A percentile compares a stretch with the other conserved stretches of the same genome.
phyloP scores from a whole-genome alignment of 2,888 invertebrate species.

The Eristalinus aeneus region DNA sequence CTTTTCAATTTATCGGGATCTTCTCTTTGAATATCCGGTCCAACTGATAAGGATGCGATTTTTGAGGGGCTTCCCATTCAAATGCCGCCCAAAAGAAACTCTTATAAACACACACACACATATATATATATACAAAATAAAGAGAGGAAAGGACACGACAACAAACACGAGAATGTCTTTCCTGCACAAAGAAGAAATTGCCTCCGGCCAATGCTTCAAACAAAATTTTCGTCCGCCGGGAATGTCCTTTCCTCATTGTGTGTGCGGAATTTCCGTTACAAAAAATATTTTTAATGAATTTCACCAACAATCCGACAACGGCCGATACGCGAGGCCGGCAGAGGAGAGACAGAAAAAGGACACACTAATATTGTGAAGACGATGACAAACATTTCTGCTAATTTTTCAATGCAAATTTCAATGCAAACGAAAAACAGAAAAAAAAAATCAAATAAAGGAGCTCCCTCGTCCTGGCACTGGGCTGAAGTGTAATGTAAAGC shows the following conservation, averaged over 20 bases:
- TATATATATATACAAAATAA: neutral
- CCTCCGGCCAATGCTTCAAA: slow-evolving; percentile 24
- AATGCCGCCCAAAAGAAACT: slow-evolving; percentile 38
- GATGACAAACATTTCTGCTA: slow-evolving; percentile 48
- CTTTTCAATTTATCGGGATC: slow-evolving; percentile 56
- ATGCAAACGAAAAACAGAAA: neutral
- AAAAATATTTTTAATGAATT: slow-evolving; percentile 51
- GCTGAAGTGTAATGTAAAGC: slow-evolving; percentile 54
- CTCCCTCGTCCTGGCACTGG: neutral
- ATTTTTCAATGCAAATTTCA: slow-evolving; percentile 11
- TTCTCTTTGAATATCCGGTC: slow-evolving; percentile 23
- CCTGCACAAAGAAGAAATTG: slow-evolving; percentile 37
- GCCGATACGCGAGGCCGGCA: neutral
- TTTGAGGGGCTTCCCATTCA: slow-evolving; percentile 31
- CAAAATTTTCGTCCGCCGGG: slow-evolving; percentile 34
- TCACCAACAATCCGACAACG: neutral
- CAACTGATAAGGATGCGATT: slow-evolving; percentile 40
- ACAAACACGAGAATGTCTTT: slow-evolving; percentile 49
- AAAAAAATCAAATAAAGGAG: slow-evolving; percentile 27
- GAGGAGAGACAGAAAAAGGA: slow-evolving; percentile 2
- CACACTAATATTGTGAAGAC: neutral
- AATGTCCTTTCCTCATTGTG: slow-evolving; percentile 54
- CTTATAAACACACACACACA: too few relatives aligned
- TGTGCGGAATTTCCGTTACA: slow-evolving; percentile 22
- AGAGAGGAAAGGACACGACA: slow-evolving; percentile 4